Conservation (phyloP, 2,888 invertebrate species). For the Amaurobius ferox region DNA sequence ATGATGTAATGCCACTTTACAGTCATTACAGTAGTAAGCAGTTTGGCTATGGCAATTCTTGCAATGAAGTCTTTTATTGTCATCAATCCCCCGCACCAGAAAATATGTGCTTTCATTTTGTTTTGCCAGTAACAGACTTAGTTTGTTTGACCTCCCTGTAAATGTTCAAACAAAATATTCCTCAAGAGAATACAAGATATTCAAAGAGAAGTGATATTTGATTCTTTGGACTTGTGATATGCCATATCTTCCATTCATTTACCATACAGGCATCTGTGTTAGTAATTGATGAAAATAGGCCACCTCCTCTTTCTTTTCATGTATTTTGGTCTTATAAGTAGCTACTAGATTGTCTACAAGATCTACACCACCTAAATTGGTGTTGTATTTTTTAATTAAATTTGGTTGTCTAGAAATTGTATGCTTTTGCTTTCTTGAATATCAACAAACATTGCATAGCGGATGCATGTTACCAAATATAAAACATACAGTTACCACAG, state of each 20-base stretch:
- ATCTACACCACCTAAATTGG: not conserved
- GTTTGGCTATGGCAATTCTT: conserved; percentile 49
- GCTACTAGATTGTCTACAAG: not conserved
- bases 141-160: not conserved
- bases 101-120: too few species aligned
- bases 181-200: not conserved
- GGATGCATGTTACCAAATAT: not conserved
- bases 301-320: not conserved
- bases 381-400: conserved; percentile 4
- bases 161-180: not conserved
- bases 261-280: not conserved
- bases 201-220: not conserved
- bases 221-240: not conserved
- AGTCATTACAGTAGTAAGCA: conserved; percentile 1
- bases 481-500: conserved; percentile 6
- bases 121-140: not conserved
- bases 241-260: not conserved
- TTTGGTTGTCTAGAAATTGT: not conserved
- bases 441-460: conserved; percentile 6
- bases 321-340: not conserved
- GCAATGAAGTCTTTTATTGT: not conserved
- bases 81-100: too few species aligned
- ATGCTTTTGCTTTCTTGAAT: not conserved
- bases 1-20: too few species aligned
- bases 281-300: not conserved